Conservation (phyloP, 2,113 vertebrate species). For the Salvelinus alpinus region DNA sequence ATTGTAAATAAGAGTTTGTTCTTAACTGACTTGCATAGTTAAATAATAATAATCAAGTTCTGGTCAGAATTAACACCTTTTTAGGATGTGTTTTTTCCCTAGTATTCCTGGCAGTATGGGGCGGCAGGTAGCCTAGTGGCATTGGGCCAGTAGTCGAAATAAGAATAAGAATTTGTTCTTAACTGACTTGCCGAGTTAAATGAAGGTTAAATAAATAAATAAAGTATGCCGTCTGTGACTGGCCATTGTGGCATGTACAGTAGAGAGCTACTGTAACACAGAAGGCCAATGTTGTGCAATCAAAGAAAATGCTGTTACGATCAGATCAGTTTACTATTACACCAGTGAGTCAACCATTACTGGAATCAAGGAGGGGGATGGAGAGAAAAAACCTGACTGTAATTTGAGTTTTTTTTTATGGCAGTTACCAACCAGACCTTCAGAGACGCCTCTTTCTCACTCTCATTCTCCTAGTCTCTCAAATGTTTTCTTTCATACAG, state of each 20-base stretch:
- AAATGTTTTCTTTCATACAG: background rate
- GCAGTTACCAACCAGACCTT: background rate
- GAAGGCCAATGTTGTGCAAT: background rate
- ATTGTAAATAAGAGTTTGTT: too few species aligned
- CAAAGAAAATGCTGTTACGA: background rate
- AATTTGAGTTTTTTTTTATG: background rate
- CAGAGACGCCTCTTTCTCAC: background rate
- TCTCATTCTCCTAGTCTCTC: background rate
- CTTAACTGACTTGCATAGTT: too few species aligned
- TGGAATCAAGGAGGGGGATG: background rate
- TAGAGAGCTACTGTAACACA: background rate
- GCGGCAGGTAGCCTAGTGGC: too few species aligned
- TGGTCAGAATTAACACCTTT: too few species aligned
- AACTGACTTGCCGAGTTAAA: too few species aligned
- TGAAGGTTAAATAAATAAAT: too few species aligned
- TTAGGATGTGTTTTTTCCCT: too few species aligned
- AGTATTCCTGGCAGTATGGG: too few species aligned
- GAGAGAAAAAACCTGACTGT: background rate
- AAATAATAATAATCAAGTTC: too few species aligned
- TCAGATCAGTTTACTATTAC: slow-evolving; percentile 1
- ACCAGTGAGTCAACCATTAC: slow-evolving; percentile 4
- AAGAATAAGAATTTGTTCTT: too few species aligned
- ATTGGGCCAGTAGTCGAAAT: too few species aligned
- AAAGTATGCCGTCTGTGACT: too few species aligned
- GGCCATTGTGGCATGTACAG: background rate